A percentile compares a stretch with the other conserved stretches of the same genome.
phyloP scores from a whole-genome alignment of 1,140 invertebrate species.

The Leptopilina boulardi region DNA sequence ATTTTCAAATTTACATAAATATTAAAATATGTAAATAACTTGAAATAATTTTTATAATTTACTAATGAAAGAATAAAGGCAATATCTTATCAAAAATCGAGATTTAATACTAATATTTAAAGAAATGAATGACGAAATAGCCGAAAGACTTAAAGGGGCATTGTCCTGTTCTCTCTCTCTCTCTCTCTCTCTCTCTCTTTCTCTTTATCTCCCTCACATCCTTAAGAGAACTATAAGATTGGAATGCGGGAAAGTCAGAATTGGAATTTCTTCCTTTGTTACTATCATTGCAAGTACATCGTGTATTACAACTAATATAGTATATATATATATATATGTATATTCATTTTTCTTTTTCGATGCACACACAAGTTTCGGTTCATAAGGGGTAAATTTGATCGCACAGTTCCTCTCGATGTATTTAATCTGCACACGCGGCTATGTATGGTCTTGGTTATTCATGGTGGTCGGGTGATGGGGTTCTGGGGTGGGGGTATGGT shows the following conservation, averaged over 20 bases:
- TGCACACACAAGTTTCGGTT: slow-evolving; percentile 26
- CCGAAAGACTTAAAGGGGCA: slow-evolving; percentile 54
- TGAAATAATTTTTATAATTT: too few species aligned
- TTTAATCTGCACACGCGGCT: slow-evolving; percentile 70
- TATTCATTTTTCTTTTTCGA: slow-evolving; percentile 13
- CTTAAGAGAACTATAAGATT: slow-evolving; percentile 30
- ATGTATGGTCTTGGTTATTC: slow-evolving; percentile 73
- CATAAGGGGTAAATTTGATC: slow-evolving; percentile 31
- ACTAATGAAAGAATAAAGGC: too few species aligned
- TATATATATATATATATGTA: too few species aligned
- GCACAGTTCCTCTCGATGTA: slow-evolving; percentile 53
- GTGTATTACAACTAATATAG: not conserved
- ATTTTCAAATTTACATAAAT: too few species aligned
- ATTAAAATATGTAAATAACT: too few species aligned
- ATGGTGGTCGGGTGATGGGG: slow-evolving; percentile 71
- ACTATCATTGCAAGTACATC: not conserved
- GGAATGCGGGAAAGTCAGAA: slow-evolving; percentile 43
- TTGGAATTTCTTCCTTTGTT: slow-evolving; percentile 42
- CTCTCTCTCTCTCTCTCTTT: not conserved
- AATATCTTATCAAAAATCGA: not conserved
- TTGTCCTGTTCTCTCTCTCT: slow-evolving; percentile 47
- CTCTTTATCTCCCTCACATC: slow-evolving; percentile 5
- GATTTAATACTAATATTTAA: slow-evolving; percentile 6
- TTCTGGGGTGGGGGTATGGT: slow-evolving; percentile 66
- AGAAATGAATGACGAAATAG: slow-evolving; percentile 52